Evolutionary conservation across 2,888 invertebrate genomes (phyloP), one percentile per base, ranked within the genome.

Genomic region (Orthosia cruda): DNA sequence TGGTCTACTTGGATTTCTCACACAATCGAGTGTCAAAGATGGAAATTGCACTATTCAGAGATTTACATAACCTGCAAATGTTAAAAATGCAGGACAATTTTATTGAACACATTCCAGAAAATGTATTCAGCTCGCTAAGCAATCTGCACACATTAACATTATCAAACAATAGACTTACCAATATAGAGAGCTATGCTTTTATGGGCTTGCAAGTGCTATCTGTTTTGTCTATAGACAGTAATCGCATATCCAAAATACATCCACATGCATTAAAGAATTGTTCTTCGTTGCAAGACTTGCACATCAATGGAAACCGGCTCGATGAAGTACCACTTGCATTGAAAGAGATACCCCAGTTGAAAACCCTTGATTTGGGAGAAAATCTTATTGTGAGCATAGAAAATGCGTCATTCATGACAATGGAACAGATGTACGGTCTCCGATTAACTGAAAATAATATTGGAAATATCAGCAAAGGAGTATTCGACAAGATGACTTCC

Each of bases 381-480:
- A 99, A 99, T 95, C 97, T 98, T 90, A 98, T 99, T 89, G 97
- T 98, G 68, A 97, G 97, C 86, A 97, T 99, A 88, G 98, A 97
- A 88, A 98, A 98, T 92, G 97, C 98, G 74, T 98, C 98, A n/a
- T 98, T 99, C 91, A 97, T 97, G 92, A 97, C 98, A 86, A 97
- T 99, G 97, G 97, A 97, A 88, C 98, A 98, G 90, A 97, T 99
- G 92, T 98, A 98, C 90, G 98, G 98, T 32, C 96, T 99, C 75
- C 97, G 98, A 89, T 95, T 99, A 77, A 98, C 98, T 47, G 98
- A 98, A 95, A 99, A 99, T 93, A 98, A 98, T 92, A 98, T 98
- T 88, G 98, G 98, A 72, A 98, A 98, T 92, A 98, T 98, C 74
- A 98, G 97, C 74, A 98, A 97, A 96, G 98, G 98, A 57, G 98